These are phyloP conservation scores for Phacellophora camtschatica DNA, from an alignment of 30 jellyfish, hydroid and myxozoan species.

Conservation along the genomic window DNA sequence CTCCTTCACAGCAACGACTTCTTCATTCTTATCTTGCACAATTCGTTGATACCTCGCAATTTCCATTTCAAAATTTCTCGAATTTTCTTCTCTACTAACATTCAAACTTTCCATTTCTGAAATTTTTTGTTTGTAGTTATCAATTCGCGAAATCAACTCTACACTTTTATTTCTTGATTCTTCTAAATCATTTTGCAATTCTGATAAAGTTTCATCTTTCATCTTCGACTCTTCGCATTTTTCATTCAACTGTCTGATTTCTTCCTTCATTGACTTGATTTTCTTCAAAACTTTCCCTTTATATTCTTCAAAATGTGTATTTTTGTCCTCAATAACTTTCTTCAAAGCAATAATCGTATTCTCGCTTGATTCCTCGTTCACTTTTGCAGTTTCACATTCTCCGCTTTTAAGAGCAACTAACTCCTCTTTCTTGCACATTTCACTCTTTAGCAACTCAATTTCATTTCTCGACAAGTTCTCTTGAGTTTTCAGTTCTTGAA, in stretches of 20 bases:
- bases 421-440: not conserved
- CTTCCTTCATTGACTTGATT: slow-evolving; percentile 58
- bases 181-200: not conserved
- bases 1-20: slow-evolving; percentile 17
- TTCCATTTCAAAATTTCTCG: slow-evolving; percentile 39
- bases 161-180: not conserved
- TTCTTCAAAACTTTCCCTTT: slow-evolving; percentile 48
- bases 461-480: not conserved
- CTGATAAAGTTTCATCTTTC: not conserved
- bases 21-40: slow-evolving; percentile 47
- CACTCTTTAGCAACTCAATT: slow-evolving; percentile 18
- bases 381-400: slow-evolving; percentile 1
- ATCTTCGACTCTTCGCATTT: not conserved
- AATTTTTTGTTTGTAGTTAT: slow-evolving; percentile 4
- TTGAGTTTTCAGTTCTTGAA: not conserved
- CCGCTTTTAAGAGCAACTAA: not conserved
- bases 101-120: slow-evolving; percentile 36
- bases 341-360: slow-evolving; percentile 12
- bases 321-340: not conserved
- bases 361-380: not conserved
- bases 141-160: not conserved
- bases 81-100: slow-evolving; percentile 50
- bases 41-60: slow-evolving; percentile 32
- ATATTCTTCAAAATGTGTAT: slow-evolving; percentile 35
- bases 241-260: not conserved